Percentiles rank a stretch among this genome's conserved stretches.
phyloP scores from a whole-genome alignment of 2,888 invertebrate genomes.

The Drosophila phalerata region DNA sequence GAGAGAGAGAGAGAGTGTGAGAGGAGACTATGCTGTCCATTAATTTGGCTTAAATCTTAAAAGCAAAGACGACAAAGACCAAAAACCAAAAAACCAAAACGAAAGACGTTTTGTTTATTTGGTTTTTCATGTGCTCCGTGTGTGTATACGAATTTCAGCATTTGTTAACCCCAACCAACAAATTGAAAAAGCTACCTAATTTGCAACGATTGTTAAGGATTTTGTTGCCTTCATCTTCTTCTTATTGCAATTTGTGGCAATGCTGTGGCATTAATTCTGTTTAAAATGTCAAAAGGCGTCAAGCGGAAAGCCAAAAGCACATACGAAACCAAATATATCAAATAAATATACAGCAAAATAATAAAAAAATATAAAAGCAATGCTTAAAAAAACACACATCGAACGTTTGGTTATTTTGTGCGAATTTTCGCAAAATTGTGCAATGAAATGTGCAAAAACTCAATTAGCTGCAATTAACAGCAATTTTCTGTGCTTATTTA shows the following conservation, averaged over 20 bases:
- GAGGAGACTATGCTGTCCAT: slow-evolving; percentile 53
- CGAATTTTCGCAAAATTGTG: slow-evolving; percentile 68
- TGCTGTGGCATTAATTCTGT: slow-evolving; percentile 24
- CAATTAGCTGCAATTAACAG: slow-evolving; percentile 75
- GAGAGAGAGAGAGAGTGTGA: not conserved
- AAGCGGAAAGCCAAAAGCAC: slow-evolving; percentile 45
- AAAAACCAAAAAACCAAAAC: slow-evolving; percentile 38
- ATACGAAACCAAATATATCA: not conserved
- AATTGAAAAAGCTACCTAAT: slow-evolving; percentile 65
- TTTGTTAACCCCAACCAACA: slow-evolving; percentile 18
- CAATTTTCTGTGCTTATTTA: slow-evolving; percentile 49
- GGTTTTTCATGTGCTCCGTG: slow-evolving; percentile 44
- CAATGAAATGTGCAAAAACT: slow-evolving; percentile 74
- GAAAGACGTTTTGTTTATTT: slow-evolving; percentile 65
- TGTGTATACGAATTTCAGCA: not conserved
- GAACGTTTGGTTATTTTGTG: slow-evolving; percentile 72
- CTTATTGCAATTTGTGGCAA: slow-evolving; percentile 33
- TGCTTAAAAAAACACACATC: slow-evolving; percentile 10
- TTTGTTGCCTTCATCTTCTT: slow-evolving; percentile 30
- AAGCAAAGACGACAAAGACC: slow-evolving; percentile 56
- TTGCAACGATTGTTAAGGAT: slow-evolving; percentile 65
- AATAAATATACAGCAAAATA: not conserved
- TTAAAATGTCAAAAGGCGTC: slow-evolving; percentile 60
- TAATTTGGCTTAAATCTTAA: slow-evolving; percentile 74
- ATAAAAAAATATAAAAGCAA: not conserved